Base-by-base conservation (phyloP, 2,888 invertebrate species). In the Escarpia spicata region DNA sequence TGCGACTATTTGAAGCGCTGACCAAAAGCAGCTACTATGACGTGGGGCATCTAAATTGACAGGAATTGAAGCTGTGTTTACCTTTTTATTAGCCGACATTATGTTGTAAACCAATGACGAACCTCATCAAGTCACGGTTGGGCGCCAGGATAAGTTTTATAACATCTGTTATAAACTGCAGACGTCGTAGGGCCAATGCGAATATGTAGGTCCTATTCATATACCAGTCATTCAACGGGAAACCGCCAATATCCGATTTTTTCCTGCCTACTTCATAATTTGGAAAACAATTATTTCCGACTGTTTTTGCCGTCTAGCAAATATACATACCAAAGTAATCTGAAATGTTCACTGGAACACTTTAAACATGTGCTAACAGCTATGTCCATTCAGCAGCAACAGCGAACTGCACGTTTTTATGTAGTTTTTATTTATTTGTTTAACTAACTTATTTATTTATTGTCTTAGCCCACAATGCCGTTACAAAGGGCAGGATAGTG, bases 151-250 rank as follows among this genome's bases (percentile, higher is more conserved):
- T 75, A 26, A 75, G 26, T 75, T 75, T 26, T 75, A 75, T n/a
- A 75, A 75, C 26, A 26, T 75, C 75, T 75, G 4, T 26, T 75
- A 75, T 75, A 75, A 75, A 26, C 75, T 26, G n/a, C 75, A 75
- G 19, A 26, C 26, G n/a, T 26, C 37, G 37, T 37, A 37, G 37
- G 37, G 37, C 90, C 31, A 90, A 60, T 91, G 3, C 0, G 75
- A 43, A 92, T 92, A 58, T 92, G 92, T 43, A 92, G 60, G 92
- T 92, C 26, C 52, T 52, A 52, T 52, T 15, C 52, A 37, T 37
- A 37, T 37, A 37, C 37, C 37, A 37, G 37, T 37, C 37, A 37
- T 37, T 37, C 37, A 37, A 37, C 37, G 37, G 37, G 37, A 37
- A 37, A 37, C 37, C 37, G 37, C 37, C 37, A 37, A 37, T 37